Base-by-base conservation (phyloP, 1,140 invertebrate species). In the Ridgeia piscesae region DNA sequence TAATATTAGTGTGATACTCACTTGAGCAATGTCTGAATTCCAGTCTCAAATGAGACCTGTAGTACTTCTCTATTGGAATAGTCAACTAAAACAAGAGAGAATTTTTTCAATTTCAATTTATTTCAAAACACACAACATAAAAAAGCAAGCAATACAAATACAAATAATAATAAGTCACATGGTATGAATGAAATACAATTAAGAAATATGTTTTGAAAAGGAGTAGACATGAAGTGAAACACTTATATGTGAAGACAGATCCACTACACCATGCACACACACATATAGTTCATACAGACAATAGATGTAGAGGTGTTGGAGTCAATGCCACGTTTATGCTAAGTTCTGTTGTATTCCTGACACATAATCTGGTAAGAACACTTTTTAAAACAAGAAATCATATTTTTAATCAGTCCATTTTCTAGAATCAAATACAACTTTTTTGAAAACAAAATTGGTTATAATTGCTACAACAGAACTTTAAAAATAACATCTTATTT, bases 11-110 rank as follows among this genome's bases (percentile, higher is more conserved):
- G 48, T 91, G 89, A 34, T 89, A 92, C 27, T 92, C 27, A 98
- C 98, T 99, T 92, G 98, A 99, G 95, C 98, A 99, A 96, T 99
- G 98, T 91, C 98, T 96, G 95, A 98, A 99, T 96, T 99, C 98
- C 93, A 99, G 97, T 93, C 98, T 97, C 1, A 99, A 97, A 96
- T 99, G 98, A 89, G 98, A 98, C n/a, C 97, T 97, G 92, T 98
- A 97, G 95, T 99, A 99, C 93, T 97, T 98, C 94, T 99, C 98
- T 93, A 99, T 98, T 21, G 98, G 98, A 91, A 99, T 97, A 11
- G 98, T 97, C 50, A 99, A 96, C 93, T 95, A 92, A 88, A 94
- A 93, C 35, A 92, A 89, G 93, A 91, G 77, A 92, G 0, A 31
- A n/a, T 92, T 33, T 34, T 35, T 33, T n/a, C n/a, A n/a, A n/a